A percentile compares a stretch with the other conserved stretches of the same genome.
These are phyloP conservation scores for Telmatherina bonti DNA, from an alignment of 2,797 vertebrate species.

Conservation along the genomic window DNA sequence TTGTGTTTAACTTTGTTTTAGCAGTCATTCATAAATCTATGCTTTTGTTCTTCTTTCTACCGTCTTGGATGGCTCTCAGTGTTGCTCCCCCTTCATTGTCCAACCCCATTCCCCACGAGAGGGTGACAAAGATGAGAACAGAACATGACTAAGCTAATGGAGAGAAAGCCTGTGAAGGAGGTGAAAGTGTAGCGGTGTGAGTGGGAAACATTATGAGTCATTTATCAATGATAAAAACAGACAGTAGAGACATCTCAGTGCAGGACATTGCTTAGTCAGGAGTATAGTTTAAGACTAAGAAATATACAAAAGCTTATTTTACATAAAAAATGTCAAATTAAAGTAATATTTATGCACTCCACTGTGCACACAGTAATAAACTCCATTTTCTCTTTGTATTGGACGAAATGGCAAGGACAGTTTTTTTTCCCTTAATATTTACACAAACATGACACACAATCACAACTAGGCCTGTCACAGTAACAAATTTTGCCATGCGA, in stretches of 20 bases:
- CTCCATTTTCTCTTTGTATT: slow-evolving; percentile 17
- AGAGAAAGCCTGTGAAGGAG: slow-evolving; percentile 68
- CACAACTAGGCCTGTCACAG: too few species aligned
- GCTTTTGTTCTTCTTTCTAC: slow-evolving; percentile 48
- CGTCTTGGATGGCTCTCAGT: slow-evolving; percentile 48
- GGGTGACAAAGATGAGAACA: slow-evolving; percentile 71
- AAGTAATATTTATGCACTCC: neutral
- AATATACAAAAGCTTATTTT: neutral
- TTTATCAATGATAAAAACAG: slow-evolving; percentile 60
- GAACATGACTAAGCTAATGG: slow-evolving; percentile 62
- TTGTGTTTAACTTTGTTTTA: slow-evolving; percentile 36
- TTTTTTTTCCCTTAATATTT: slow-evolving; percentile 10
- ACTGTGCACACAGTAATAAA: slow-evolving; percentile 3
- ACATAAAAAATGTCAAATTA: neutral
- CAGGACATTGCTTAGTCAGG: slow-evolving; percentile 29
- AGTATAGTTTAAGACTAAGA: slow-evolving; percentile 3
- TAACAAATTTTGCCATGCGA: too few species aligned
- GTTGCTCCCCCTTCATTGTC: slow-evolving; percentile 49
- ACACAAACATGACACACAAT: slow-evolving; percentile 20
- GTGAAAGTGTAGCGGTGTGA: slow-evolving; percentile 15
- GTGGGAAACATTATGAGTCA: slow-evolving; percentile 38
- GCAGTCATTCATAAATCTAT: slow-evolving; percentile 42
- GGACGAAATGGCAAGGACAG: slow-evolving; percentile 33
- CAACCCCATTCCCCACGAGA: slow-evolving; percentile 70
- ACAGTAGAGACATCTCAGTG: slow-evolving; percentile 23